Base-by-base conservation (phyloP, 2,113 vertebrate species). In the Laticauda colubrina region DNA sequence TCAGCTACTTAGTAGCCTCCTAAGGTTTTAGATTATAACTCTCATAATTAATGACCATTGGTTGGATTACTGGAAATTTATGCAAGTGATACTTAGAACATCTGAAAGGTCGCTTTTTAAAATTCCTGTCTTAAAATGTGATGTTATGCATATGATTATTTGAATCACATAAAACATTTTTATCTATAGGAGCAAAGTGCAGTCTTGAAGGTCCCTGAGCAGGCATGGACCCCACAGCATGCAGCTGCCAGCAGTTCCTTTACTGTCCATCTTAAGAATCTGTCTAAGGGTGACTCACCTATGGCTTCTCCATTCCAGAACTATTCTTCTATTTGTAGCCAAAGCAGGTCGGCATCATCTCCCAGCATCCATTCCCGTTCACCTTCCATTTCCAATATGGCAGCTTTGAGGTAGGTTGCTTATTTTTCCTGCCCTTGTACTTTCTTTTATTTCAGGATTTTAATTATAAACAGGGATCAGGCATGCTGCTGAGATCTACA, bases 351-450 rank as follows among this genome's bases (percentile, higher is more conserved):
- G 0, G 92, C 97, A 2, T 98, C 98, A 0, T 99, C 99, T 0
- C 99, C 99, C 2, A 98, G 97, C 85, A 88, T 98, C 53, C 99
- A 99, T 53, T 98, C 99, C 3, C 98, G 99, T 0, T 97, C 98
- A 0, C 98, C 99, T 7, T 99, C 99, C 0, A 98, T 99, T 5
- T 99, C 97, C 97, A 99, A 98, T 96, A 99, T 99, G 99, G 99
- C 99, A 3, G 99, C 99, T 64, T 97, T 99, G 87, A 99, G 99
- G 98, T 98, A 85, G 21, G 96, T 48, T 21, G 29, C 6, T 10
- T 12, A 87, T 11, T 23, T 88, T 11, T 59, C 12, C 5, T 29
- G 5, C 69, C 54, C 45, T 34, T 34, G 12, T 43, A 15, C 9
- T 92, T 24, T 39, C 53, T 81, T n/a, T 75, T 43, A 20, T 69